Evolutionary conservation across 2,888 invertebrate species (phyloP).

Genomic region (Anaspis maculata): DNA sequence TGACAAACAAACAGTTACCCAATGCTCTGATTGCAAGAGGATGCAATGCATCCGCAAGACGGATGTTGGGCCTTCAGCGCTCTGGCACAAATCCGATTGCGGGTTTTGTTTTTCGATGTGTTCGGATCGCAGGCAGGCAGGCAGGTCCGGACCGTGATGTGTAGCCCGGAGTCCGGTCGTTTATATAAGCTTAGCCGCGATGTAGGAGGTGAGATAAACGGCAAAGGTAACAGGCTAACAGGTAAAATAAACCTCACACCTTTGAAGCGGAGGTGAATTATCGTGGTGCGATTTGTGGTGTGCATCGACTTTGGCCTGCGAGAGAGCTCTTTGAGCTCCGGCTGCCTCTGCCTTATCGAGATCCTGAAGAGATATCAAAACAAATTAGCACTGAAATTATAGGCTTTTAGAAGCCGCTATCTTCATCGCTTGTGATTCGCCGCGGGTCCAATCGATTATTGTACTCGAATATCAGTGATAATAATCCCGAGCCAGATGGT

Average conservation of each 20-base stretch:
- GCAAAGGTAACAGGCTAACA: conserved; percentile 15
- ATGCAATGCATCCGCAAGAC: too few species aligned
- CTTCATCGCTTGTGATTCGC: conserved; percentile 39
- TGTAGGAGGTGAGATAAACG: conserved; percentile 7
- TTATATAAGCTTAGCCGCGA: conserved; percentile 9
- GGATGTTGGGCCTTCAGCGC: too few species aligned
- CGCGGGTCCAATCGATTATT: conserved; percentile 42
- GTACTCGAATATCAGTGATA: conserved; percentile 38
- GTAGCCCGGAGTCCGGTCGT: conserved; percentile 5
- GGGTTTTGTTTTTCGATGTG: too few species aligned
- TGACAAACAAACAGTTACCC: too few species aligned
- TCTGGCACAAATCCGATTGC: too few species aligned
- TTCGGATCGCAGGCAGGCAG: too few species aligned
- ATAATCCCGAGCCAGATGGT: conserved; percentile 37
- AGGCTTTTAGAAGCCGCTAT: conserved; percentile 44
- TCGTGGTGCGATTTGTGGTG: conserved; percentile 21
- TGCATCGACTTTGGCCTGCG: conserved; percentile 17
- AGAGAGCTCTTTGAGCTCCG: too few species aligned
- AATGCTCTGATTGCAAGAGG: too few species aligned
- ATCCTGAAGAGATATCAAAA: conserved; percentile 40
- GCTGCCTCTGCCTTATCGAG: conserved; percentile 30
- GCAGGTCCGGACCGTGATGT: conserved; percentile 9
- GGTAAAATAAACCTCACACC: conserved; percentile 20
- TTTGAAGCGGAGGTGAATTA: conserved; percentile 11
- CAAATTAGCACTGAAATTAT: conserved; percentile 44